phyloP scores from a whole-genome alignment of 2,113 vertebrate species.

The Nanorana parkeri region DNA sequence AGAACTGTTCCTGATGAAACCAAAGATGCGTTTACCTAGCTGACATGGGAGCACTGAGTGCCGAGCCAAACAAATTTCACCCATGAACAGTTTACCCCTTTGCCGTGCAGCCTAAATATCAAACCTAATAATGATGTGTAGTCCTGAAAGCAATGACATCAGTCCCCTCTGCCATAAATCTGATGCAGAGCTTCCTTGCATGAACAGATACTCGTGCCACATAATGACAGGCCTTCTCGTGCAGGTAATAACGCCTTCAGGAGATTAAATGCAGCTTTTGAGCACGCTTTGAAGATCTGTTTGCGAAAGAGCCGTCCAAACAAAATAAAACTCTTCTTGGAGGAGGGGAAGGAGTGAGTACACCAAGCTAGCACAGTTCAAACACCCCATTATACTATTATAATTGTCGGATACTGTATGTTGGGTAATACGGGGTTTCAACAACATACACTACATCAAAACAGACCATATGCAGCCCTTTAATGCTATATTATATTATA shows the following conservation, averaged over 20 bases:
- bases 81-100: slow-evolving; percentile 18
- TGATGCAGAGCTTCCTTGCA: slow-evolving; percentile 5
- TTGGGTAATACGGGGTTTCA: not conserved
- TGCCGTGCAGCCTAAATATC: slow-evolving; percentile 1
- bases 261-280: slow-evolving; percentile 35
- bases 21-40: not conserved
- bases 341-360: not conserved
- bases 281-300: slow-evolving; percentile 12
- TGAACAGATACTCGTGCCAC: slow-evolving; percentile 17
- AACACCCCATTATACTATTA: not conserved
- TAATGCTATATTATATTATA: no score
- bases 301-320: not conserved
- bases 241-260: slow-evolving; percentile 33
- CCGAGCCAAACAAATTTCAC: slow-evolving; percentile 38
- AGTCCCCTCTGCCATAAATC: slow-evolving; percentile 25
- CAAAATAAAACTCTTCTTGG: not conserved
- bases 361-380: not conserved
- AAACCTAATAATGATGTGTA: slow-evolving; percentile 18
- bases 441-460: no score
- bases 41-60: not conserved
- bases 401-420: not conserved
- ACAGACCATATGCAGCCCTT: no score
- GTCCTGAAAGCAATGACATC: slow-evolving; percentile 24
- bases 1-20: not conserved
- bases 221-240: slow-evolving; percentile 44